Evolutionary conservation across 2,113 vertebrate genomes (phyloP), one percentile per base, ranked within the genome.

Genomic region (Microtus oregoni): DNA sequence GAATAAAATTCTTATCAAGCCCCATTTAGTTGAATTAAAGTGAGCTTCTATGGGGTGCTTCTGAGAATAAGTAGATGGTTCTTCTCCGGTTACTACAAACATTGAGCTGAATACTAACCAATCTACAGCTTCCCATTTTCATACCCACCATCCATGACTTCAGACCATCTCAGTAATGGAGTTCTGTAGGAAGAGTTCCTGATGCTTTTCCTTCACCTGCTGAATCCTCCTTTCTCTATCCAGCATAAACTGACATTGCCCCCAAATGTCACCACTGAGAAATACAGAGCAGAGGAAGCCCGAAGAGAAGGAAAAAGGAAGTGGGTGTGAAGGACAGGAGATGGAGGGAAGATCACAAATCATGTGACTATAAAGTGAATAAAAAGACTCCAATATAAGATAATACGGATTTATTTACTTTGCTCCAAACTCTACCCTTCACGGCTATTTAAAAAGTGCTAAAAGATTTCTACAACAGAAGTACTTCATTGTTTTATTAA

Each of bases 11-110:
- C 1, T 0, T 96, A 92, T 58, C 96, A 98, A 87, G 97, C 95
- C 65, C 96, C 97, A 97, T 97, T 97, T 97, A 98, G 93, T 81
- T 77, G 94, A 97, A 96, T 97, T 97, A 98, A 98, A 96, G 72
- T 65, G 79, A 93, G 90, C 79, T 97, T 97, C 96, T 89, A 67
- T 68, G 86, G 85, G 89, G 73, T 86, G 67, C 89, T 47, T 87
- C 28, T 58, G 5, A 70, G 95, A 85, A 63, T 92, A 91, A 97
- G 92, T 78, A 73, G 86, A 92, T 73, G 14, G 32, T 86, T 96
- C 95, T 41, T 7, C 68, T 95, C 75, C 12, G 1, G 90, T 72
- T 95, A 81, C 86, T 77, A 94, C 90, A 79, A 92, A 32, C 78
- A 88, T 26, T 86, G 55, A 30, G 91, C 68, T 92, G 85, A 98